Evolutionary conservation across 2,797 vertebrate genomes (phyloP).

Genomic region (Tamandua tetradactyla): DNA sequence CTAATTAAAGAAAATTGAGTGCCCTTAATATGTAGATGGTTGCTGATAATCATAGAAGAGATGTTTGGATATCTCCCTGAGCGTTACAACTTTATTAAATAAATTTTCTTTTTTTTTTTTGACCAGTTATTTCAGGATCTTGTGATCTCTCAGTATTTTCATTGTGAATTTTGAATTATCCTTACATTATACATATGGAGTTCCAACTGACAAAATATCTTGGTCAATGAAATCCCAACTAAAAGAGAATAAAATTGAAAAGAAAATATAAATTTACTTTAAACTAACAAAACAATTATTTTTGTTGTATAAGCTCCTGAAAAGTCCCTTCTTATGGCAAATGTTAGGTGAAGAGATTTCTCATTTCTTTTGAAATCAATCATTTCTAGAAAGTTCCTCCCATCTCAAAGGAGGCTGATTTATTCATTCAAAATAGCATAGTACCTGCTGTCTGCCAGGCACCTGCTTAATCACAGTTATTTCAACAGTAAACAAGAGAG

Average conservation of each 20-base stretch:
- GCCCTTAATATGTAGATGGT: not conserved
- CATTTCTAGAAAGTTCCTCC: not conserved
- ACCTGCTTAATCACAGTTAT: not conserved
- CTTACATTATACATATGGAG: not conserved
- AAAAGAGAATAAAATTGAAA: not conserved
- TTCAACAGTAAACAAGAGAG: not conserved
- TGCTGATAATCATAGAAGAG: not conserved
- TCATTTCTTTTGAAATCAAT: not conserved
- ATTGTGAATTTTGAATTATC: not conserved
- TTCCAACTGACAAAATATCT: not conserved
- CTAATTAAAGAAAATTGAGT: not conserved
- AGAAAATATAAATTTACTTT: not conserved
- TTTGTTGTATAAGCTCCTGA: not conserved
- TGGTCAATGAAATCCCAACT: conserved; percentile 7
- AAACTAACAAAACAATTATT: not conserved
- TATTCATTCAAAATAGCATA: not conserved
- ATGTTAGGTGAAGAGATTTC: not conserved
- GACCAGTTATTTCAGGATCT: not conserved
- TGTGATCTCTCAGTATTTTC: not conserved
- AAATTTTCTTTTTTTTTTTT: conserved; percentile 12
- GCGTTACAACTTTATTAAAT: conserved; percentile 21
- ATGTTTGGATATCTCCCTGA: not conserved
- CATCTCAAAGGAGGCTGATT: not conserved
- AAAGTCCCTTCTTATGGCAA: not conserved
- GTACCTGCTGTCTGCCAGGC: not conserved